phyloP scores from a whole-genome alignment of 2,113 vertebrate genomes.

The Phalacrocorax brasilianus region DNA sequence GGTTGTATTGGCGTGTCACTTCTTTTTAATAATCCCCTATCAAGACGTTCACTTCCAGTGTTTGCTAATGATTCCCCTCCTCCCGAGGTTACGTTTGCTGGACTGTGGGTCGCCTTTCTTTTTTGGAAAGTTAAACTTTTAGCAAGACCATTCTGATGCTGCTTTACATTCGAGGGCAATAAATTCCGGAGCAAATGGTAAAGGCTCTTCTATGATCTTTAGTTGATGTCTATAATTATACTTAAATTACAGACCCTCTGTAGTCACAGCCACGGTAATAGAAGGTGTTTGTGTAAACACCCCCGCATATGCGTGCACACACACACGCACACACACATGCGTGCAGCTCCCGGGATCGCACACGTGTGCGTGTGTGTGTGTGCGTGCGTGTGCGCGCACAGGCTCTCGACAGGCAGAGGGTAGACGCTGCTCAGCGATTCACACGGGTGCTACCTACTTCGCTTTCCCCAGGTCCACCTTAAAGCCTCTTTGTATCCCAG shows the following conservation, averaged over 20 bases:
- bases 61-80: neutral
- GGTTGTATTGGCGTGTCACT: neutral
- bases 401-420: neutral
- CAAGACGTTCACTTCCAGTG: neutral
- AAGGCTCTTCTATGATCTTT: constrained; percentile 16
- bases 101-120: neutral
- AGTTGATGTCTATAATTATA: constrained; percentile 1
- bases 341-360: neutral
- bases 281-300: neutral
- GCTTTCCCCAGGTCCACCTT: neutral
- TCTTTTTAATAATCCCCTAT: neutral
- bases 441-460: neutral
- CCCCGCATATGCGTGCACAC: neutral
- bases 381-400: neutral
- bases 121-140: neutral
- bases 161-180: constrained; percentile 25
- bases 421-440: neutral
- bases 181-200: constrained; percentile 45
- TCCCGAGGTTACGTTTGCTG: neutral
- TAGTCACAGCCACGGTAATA: neutral
- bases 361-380: neutral
- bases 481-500: neutral
- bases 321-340: neutral
- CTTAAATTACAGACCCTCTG: neutral
- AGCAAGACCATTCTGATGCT: neutral